A percentile compares a stretch with the other conserved stretches of the same genome.
phyloP scores from a whole-genome alignment of 1,140 invertebrate species.

The Brachionus sp. region DNA sequence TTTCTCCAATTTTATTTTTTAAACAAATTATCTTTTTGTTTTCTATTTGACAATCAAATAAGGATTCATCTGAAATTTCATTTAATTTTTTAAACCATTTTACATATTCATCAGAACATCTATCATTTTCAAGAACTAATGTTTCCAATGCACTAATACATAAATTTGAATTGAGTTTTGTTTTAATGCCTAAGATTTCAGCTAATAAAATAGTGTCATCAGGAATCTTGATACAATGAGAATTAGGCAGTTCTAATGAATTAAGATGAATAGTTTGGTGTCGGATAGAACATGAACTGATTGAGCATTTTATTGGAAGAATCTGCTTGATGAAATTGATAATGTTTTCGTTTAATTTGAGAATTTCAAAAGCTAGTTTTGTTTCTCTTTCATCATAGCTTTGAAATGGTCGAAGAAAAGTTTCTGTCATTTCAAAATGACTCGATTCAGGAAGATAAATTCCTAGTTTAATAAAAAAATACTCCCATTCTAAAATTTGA shows the following conservation, averaged over 20 bases:
- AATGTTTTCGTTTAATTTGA: neutral
- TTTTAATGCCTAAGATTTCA: neutral
- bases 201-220: neutral
- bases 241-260: neutral
- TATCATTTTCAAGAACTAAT: neutral
- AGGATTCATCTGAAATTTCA: neutral
- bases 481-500: neutral
- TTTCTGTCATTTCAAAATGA: neutral
- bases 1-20: neutral
- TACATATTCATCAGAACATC: neutral
- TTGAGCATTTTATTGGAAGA: neutral
- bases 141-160: neutral
- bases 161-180: neutral
- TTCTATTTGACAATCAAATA: neutral
- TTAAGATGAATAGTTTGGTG: neutral
- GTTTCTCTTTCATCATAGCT: neutral
- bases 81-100: neutral
- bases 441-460: neutral
- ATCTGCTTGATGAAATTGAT: neutral
- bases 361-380: neutral
- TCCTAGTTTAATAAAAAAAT: constrained; percentile 2
- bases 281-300: neutral
- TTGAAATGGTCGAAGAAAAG: neutral
- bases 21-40: neutral
- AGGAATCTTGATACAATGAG: neutral